These are phyloP conservation scores for Pararge aegeria DNA, from an alignment of 1,140 invertebrate genomes.

Conservation along the genomic window DNA sequence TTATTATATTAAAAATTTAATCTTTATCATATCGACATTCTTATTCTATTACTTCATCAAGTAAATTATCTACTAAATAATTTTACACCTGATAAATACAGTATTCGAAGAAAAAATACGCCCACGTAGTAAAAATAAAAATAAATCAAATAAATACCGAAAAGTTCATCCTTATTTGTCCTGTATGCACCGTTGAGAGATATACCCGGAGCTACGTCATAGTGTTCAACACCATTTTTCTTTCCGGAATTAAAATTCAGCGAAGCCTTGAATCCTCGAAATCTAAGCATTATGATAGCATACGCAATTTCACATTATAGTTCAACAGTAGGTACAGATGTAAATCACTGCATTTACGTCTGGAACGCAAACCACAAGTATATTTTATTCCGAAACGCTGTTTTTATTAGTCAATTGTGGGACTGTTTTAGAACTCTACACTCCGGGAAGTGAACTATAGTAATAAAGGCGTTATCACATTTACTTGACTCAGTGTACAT, in stretches of 20 bases:
- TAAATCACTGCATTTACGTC: slow-evolving; percentile 31
- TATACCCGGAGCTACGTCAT: slow-evolving; percentile 31
- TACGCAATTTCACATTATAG: slow-evolving; percentile 38
- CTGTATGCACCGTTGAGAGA: slow-evolving; percentile 61
- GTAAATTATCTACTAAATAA: neutral
- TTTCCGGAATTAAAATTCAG: slow-evolving; percentile 49
- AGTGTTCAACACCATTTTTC: slow-evolving; percentile 37
- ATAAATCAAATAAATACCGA: slow-evolving; percentile 41
- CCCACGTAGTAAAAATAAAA: neutral
- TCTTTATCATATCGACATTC: neutral
- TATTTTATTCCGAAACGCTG: neutral
- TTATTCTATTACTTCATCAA: neutral
- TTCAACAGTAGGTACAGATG: slow-evolving; percentile 26
- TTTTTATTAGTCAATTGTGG: too few species aligned
- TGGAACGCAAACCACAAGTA: slow-evolving; percentile 25
- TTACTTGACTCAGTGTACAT: slow-evolving; percentile 5
- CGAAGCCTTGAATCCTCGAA: slow-evolving; percentile 70
- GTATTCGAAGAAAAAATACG: too few species aligned
- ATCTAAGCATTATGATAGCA: slow-evolving; percentile 57
- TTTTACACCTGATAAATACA: too few species aligned
- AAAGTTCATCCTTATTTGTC: slow-evolving; percentile 50
- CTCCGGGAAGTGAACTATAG: neutral
- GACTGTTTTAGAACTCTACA: neutral
- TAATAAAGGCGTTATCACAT: slow-evolving; percentile 4
- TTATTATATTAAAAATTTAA: neutral